Conservation (phyloP, 2,113 vertebrate species). For the Lophura nycthemera region DNA sequence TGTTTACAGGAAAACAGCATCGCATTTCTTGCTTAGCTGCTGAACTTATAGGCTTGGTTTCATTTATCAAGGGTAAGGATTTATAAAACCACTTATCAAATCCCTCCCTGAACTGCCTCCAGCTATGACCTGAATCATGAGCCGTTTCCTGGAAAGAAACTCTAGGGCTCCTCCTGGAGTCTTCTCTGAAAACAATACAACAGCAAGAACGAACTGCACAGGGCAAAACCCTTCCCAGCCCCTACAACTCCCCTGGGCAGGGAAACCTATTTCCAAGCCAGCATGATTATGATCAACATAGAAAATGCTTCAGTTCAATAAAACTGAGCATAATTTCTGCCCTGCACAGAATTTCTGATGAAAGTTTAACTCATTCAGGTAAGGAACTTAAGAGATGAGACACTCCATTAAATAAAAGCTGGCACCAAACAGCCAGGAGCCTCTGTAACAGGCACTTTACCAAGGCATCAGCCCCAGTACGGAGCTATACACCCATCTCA, state of each 20-base stretch:
- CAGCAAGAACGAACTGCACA: fast-evolving
- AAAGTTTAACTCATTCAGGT: neutral
- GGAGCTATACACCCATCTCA: fast-evolving
- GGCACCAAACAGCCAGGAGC: neutral
- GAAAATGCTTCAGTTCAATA: fast-evolving
- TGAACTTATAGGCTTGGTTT: fast-evolving
- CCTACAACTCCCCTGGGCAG: fast-evolving
- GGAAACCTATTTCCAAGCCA: neutral
- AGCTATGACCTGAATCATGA: fast-evolving
- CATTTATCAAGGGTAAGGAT: fast-evolving
- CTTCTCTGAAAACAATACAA: neutral
- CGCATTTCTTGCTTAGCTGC: fast-evolving
- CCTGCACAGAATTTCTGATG: neutral
- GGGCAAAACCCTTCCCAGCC: neutral
- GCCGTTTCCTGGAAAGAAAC: neutral
- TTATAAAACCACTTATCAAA: neutral
- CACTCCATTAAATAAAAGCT: neutral
- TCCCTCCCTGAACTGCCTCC: neutral
- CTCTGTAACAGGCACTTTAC: fast-evolving
- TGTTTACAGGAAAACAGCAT: fast-evolving
- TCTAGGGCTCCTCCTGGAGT: slow-evolving; percentile 32
- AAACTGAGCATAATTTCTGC: fast-evolving
- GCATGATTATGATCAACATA: fast-evolving
- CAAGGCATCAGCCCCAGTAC: fast-evolving
- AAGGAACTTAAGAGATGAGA: neutral